These are phyloP conservation scores for Pammene aurita DNA, from an alignment of 2,888 invertebrate species.

Conservation along the genomic window DNA sequence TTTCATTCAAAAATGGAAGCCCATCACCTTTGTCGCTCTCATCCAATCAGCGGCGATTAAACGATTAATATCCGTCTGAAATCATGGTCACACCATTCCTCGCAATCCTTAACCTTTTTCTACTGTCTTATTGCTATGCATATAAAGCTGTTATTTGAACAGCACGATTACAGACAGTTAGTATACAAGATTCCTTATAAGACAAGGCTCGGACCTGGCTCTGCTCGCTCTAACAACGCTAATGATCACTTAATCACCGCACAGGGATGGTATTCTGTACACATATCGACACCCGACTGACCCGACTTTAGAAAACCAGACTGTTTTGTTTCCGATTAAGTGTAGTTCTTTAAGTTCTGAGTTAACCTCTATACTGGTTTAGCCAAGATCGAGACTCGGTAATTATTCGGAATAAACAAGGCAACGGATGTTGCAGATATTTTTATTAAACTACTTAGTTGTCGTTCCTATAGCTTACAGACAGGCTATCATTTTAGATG, in stretches of 20 bases:
- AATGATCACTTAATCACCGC: conserved; percentile 70
- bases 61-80: conserved; percentile 61
- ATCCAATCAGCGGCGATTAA: conserved; percentile 44
- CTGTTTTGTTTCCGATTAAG: not conserved
- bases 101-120: not conserved
- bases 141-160: not conserved
- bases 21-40: conserved; percentile 33
- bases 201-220: conserved; percentile 51
- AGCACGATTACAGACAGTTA: not conserved
- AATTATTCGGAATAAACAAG: not conserved
- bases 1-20: conserved; percentile 31
- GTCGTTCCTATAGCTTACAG: no score
- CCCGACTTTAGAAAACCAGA: not conserved
- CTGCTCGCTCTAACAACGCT: conserved; percentile 59
- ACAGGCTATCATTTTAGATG: no score
- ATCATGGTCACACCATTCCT: conserved; percentile 59
- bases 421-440: conserved; percentile 47
- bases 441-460: conserved; percentile 47
- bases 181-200: conserved; percentile 42
- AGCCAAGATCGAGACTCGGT: not conserved
- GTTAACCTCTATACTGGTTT: not conserved
- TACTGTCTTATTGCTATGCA: not conserved
- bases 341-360: not conserved
- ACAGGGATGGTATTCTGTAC: not conserved
- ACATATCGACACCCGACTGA: not conserved